phyloP scores from a whole-genome alignment of 2,797 vertebrate genomes.

The Tragelaphus oryx region DNA sequence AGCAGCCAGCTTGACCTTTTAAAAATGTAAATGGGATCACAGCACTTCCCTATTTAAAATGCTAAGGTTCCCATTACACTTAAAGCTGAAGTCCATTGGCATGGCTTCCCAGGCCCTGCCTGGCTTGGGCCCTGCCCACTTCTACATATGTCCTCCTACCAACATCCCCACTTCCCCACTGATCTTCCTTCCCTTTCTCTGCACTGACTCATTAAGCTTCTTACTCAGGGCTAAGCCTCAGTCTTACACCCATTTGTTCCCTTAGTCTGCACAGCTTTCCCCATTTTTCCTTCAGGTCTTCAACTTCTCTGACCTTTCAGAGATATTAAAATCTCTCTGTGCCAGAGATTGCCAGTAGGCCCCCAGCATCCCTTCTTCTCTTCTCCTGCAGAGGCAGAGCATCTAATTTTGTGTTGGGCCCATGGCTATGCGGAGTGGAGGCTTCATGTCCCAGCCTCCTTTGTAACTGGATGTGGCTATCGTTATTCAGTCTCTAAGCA shows the following conservation, averaged over 20 bases:
- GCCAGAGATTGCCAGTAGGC: not conserved
- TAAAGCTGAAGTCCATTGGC: not conserved
- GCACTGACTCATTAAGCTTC: not conserved
- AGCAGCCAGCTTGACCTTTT: slow-evolving; percentile 37
- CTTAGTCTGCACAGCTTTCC: not conserved
- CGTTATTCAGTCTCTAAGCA: not conserved
- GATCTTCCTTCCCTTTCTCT: not conserved
- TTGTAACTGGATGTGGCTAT: not conserved
- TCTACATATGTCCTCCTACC: not conserved
- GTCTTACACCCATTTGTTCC: not conserved
- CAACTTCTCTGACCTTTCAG: not conserved
- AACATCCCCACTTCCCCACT: not conserved
- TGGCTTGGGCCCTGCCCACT: not conserved
- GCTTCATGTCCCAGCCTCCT: not conserved
- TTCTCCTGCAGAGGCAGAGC: not conserved
- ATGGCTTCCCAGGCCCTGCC: not conserved
- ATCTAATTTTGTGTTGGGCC: not conserved
- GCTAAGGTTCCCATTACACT: not conserved
- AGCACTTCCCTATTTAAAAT: not conserved
- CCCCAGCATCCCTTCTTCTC: not conserved
- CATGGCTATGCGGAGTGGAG: not conserved
- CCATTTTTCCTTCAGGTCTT: not conserved
- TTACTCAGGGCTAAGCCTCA: not conserved
- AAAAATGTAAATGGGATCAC: slow-evolving; percentile 24
- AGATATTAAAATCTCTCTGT: not conserved